A percentile compares a stretch with the other conserved stretches of the same genome.
These are phyloP conservation scores for Candidula unifasciata DNA, from an alignment of 2,888 invertebrate genomes.

Conservation along the genomic window DNA sequence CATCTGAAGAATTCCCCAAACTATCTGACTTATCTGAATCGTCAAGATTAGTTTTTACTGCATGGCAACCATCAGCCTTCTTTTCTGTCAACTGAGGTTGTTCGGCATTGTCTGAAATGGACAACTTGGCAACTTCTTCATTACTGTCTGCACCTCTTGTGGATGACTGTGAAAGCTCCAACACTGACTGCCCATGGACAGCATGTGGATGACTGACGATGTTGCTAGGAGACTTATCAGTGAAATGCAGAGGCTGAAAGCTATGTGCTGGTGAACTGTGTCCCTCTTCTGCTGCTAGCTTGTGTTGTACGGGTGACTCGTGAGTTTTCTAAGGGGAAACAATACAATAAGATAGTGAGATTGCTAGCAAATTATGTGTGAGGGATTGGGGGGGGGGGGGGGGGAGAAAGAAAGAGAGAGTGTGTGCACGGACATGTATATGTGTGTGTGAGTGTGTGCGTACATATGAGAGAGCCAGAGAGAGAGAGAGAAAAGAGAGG, in stretches of 20 bases:
- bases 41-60: too few relatives aligned
- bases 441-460: too few relatives aligned
- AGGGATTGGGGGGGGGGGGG: too few relatives aligned
- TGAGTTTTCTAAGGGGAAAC: neutral
- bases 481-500: too few relatives aligned
- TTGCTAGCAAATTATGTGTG: too few relatives aligned
- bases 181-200: slow-evolving; percentile 47
- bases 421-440: too few relatives aligned
- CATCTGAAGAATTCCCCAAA: neutral
- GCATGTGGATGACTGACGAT: slow-evolving; percentile 39
- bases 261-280: slow-evolving; percentile 32
- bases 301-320: neutral
- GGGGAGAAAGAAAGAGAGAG: too few relatives aligned
- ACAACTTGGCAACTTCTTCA: neutral
- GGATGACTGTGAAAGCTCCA: slow-evolving; percentile 51
- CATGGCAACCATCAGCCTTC: neutral
- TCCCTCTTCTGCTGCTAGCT: slow-evolving; percentile 33
- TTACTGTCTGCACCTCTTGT: neutral
- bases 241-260: slow-evolving; percentile 43
- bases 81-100: neutral
- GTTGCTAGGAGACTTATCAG: slow-evolving; percentile 45
- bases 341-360: too few relatives aligned
- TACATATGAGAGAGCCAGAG: too few relatives aligned
- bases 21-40: neutral
- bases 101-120: neutral